A percentile compares a stretch with the other conserved stretches of the same genome.
Conservation (phyloP, 2,797 vertebrate genomes). For the Sebastes nivosus region DNA sequence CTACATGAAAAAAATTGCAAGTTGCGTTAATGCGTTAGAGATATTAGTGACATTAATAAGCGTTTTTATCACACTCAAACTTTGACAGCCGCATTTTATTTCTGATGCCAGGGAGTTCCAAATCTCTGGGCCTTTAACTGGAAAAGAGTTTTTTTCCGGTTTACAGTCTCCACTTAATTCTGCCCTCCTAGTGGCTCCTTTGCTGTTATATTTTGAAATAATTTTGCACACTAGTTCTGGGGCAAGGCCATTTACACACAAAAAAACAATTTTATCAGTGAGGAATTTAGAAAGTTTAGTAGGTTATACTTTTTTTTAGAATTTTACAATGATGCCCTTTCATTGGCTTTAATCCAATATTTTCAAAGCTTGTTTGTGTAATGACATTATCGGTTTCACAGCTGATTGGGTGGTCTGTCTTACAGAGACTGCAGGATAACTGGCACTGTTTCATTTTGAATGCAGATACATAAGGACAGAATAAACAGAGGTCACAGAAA, state of each 20-base stretch:
- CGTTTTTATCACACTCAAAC: too few species aligned
- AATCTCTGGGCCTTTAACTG: not conserved
- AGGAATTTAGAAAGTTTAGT: not conserved
- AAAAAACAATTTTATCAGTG: not conserved
- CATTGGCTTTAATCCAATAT: not conserved
- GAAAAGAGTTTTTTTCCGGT: not conserved
- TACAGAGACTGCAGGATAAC: not conserved
- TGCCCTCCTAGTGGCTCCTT: not conserved
- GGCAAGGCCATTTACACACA: not conserved
- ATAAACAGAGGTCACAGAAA: slow-evolving; percentile 26
- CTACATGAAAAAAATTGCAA: too few species aligned
- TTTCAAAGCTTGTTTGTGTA: not conserved
- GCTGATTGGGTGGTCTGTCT: not conserved
- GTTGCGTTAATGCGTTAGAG: too few species aligned
- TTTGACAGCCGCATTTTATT: not conserved
- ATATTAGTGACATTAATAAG: too few species aligned
- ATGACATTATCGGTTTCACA: not conserved
- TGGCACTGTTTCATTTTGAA: slow-evolving; percentile 19
- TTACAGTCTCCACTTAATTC: not conserved
- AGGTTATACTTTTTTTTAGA: not conserved
- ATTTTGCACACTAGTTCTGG: not conserved
- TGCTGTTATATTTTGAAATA: not conserved
- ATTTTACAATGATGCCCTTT: not conserved
- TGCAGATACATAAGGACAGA: slow-evolving; percentile 2
- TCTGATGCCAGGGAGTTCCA: not conserved